phyloP scores from a whole-genome alignment of 2,113 vertebrate genomes.

The Suncus etruscus region DNA sequence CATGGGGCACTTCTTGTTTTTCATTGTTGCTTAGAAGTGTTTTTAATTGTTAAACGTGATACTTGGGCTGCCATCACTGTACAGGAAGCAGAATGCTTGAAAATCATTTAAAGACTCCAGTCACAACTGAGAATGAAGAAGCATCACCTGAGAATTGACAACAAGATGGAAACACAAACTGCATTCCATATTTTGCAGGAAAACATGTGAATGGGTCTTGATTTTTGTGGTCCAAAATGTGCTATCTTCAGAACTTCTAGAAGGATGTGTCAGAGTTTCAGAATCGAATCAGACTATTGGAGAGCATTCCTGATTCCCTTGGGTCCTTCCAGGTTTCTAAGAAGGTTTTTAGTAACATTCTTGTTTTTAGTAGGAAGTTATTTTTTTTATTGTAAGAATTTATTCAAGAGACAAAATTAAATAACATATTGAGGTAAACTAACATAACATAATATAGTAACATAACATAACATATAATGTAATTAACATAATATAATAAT shows the following conservation, averaged over 20 bases:
- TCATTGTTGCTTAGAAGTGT: background rate
- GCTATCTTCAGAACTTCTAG: background rate
- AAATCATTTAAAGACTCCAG: conserved; percentile 73
- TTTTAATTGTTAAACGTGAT: conserved; percentile 65
- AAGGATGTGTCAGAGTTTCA: background rate
- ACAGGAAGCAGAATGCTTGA: background rate
- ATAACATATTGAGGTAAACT: no score
- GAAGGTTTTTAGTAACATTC: conserved; percentile 29
- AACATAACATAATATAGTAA: no score
- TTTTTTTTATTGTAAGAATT: no score
- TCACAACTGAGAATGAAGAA: conserved; percentile 79
- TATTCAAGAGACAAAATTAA: no score
- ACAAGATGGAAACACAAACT: conserved; percentile 71
- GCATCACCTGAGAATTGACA: conserved; percentile 68
- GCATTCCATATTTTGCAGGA: conserved; percentile 11
- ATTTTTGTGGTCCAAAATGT: background rate
- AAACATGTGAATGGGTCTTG: conserved; percentile 2
- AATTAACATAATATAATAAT: no score
- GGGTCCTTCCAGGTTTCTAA: background rate
- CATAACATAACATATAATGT: no score
- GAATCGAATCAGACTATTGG: background rate
- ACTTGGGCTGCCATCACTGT: background rate
- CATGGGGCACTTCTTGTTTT: background rate
- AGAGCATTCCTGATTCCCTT: background rate
- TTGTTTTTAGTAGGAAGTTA: no score